These are phyloP conservation scores for Camponotus floridanus DNA, from an alignment of 1,140 invertebrate species.

Conservation along the genomic window DNA sequence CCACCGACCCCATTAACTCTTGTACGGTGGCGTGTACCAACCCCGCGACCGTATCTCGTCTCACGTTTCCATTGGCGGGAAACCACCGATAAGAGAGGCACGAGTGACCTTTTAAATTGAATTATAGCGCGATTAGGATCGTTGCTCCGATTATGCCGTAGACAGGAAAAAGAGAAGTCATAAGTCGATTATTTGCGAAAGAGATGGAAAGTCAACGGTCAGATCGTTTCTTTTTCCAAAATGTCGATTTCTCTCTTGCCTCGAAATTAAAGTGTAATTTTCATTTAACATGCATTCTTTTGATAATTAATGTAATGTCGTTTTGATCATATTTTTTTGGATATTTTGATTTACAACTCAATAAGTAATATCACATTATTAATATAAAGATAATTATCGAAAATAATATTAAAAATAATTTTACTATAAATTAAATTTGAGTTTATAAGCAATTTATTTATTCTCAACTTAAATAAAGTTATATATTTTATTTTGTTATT, in stretches of 20 bases:
- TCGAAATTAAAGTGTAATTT: not conserved
- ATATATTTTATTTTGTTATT: too few species aligned
- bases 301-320: not conserved
- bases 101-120: slow-evolving; percentile 23
- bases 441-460: too few species aligned
- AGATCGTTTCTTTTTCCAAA: not conserved
- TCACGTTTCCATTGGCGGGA: slow-evolving; percentile 16
- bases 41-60: not conserved
- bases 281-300: not conserved
- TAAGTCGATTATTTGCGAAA: slow-evolving; percentile 24
- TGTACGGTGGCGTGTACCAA: slow-evolving; percentile 28
- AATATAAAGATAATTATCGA: not conserved
- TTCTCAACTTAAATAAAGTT: too few species aligned
- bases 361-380: not conserved
- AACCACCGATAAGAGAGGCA: not conserved
- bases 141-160: slow-evolving; percentile 2
- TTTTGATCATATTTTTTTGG: too few species aligned
- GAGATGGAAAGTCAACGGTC: not conserved
- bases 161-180: not conserved
- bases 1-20: slow-evolving; percentile 30
- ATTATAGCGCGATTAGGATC: slow-evolving; percentile 44
- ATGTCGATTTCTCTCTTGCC: not conserved
- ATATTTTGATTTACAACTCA: not conserved
- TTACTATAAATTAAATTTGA: too few species aligned
- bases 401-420: too few species aligned